Evolutionary conservation across 1,140 invertebrate species (phyloP), one percentile per base, ranked within the genome.

Genomic region (Prorops nasuta): DNA sequence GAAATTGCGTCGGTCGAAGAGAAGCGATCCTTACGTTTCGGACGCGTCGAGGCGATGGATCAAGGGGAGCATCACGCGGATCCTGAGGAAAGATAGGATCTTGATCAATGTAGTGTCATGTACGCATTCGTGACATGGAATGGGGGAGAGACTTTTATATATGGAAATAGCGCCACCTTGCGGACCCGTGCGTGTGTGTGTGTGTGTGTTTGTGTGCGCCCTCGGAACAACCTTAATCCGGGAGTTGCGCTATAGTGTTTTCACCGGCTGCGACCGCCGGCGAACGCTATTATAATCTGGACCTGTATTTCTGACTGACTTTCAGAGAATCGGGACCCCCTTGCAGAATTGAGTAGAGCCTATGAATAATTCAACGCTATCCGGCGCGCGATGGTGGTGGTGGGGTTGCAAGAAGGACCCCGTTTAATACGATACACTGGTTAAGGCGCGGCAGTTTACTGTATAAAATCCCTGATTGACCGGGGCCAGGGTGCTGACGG

Each of bases 381-480:
- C 43, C 36, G 51, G 35, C 45, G 16, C 24, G 28, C 32, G 9
- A 15, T 35, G 36, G 36, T 43, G 39, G 37, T 24, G 41, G 32
- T 37, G 44, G 46, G 46, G 46, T 60, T 55, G 56, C 49, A 51
- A 66, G 55, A 53, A 58, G 56, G 55, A 62, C 44, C 55, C 56
- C 51, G 61, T 70, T 70, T 72, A 72, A 72, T 71, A 67, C 65
- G 64, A 72, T 73, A 69, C 68, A 64, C 61, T 64, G 60, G 68
- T 65, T 66, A 62, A 64, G 59, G 61, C 59, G 65, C 61, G 66
- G 63, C 58, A 53, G 61, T 68, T 63, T 61, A 66, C 62, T 56
- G 64, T 69, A 69, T 71, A 68, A 73, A 71, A 67, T 71, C 63
- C 49, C 62, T 69, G 69, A 73, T 73, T 73, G 69, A 73, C 66